Evolutionary conservation across 2,113 vertebrate genomes (phyloP).

Genomic region (Aspiorhynchus laticeps): DNA sequence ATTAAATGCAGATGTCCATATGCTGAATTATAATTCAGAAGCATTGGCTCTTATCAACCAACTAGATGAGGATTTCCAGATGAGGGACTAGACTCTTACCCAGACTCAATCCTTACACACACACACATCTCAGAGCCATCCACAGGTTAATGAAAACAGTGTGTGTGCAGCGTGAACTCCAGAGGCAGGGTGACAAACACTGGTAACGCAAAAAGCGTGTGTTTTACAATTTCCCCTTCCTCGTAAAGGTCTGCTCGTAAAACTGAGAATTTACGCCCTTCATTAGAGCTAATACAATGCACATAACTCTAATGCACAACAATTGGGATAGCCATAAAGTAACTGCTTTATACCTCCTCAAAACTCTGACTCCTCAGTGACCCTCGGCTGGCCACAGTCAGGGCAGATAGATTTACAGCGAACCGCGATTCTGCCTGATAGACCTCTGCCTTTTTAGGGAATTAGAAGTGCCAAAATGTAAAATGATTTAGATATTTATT

Average conservation of each 20-base stretch:
- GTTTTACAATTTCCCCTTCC: constrained; percentile 77
- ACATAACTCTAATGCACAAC: constrained; percentile 82
- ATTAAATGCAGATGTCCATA: background rate
- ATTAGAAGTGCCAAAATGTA: constrained; percentile 81
- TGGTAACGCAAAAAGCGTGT: constrained; percentile 78
- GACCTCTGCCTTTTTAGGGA: constrained; percentile 73
- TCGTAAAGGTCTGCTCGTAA: constrained; percentile 78
- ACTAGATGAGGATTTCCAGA: constrained; percentile 34
- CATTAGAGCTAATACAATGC: constrained; percentile 84
- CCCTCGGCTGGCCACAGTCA: constrained; percentile 70
- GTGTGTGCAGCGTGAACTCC: constrained; percentile 72
- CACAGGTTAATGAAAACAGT: constrained; percentile 79
- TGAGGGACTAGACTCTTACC: constrained; percentile 20
- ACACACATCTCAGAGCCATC: constrained; percentile 66
- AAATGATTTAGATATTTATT: constrained; percentile 77
- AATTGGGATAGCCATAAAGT: constrained; percentile 82
- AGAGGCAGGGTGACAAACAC: constrained; percentile 73
- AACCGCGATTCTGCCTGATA: constrained; percentile 69
- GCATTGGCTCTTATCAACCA: constrained; percentile 31
- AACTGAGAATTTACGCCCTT: constrained; percentile 81
- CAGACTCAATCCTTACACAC: constrained; percentile 18
- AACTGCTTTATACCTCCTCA: constrained; percentile 79
- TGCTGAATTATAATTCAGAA: background rate
- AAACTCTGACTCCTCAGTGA: constrained; percentile 79
- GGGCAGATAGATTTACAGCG: constrained; percentile 75